Base-by-base conservation (phyloP, 2,113 vertebrate species). In the Eolophus roseicapilla region DNA sequence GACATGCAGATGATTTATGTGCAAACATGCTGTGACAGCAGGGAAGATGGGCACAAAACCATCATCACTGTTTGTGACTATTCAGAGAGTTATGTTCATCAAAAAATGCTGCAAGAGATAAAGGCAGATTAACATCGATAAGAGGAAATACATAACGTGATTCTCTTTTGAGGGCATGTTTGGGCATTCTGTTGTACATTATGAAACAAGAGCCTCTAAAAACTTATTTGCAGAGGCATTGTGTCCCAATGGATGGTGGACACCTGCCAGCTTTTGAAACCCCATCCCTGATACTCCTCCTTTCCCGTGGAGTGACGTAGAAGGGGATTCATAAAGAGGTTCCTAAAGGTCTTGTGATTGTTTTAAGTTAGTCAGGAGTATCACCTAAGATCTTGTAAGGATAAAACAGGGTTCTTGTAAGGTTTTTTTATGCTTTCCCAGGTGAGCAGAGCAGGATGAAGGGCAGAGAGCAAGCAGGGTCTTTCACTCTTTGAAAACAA, bases 251-350 rank as follows among this genome's bases (percentile, higher is more conserved):
- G 59, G 41, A 12, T 41, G 79, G 31, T 27, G 90, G 53, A 13
- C 15, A 63, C 53, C 28, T 44, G 6, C 31, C 82, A 74, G 53
- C 63, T 14, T 65, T 65, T 49, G 39, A 63, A 70, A 80, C 62
- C 15, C 53, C 79, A 74, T 7, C 49, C 24, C 71, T 86, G 11
- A 0, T 2, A 3, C 5, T 41, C 37, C 2, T 12, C 3, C 2
- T 63, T 89, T 80, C 33, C 41, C 23, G 35, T n/a, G 71, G 43
- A 9, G 16, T 64, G 60, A 11, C 1, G 0, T 10, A 6, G 55
- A 55, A 63, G 15, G 19, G 23, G 13, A 64, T 68, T 55, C 23
- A 11, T 21, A 9, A 50, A 25, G 64, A 64, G 20, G 11, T 60
- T 81, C 33, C 46, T 62, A 2, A 21, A 1, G 6, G 23, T n/a